Percentiles rank a stretch among this genome's conserved stretches.
Evolutionary conservation across 2,888 invertebrate species (phyloP).

Genomic region (Crepidodera aurea): DNA sequence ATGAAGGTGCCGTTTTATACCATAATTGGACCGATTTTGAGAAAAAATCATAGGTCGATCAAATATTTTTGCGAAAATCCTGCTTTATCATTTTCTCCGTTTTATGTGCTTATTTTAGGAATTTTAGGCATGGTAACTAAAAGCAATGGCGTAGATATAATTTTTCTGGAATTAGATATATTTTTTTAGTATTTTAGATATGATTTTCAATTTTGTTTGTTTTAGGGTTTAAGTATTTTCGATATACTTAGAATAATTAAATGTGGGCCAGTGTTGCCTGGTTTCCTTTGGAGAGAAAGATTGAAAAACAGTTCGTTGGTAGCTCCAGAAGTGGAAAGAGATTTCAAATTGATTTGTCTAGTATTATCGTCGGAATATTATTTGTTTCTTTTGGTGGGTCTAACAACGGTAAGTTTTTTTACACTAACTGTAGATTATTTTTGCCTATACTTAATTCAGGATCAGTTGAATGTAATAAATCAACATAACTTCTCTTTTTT

Average conservation of each 20-base stretch:
- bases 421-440: too few relatives aligned
- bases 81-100: slow-evolving; percentile 48
- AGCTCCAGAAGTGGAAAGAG: slow-evolving; percentile 54
- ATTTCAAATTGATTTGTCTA: slow-evolving; percentile 56
- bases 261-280: slow-evolving; percentile 54
- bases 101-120: slow-evolving; percentile 55
- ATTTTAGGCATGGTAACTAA: slow-evolving; percentile 54
- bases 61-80: slow-evolving; percentile 50
- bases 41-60: slow-evolving; percentile 46
- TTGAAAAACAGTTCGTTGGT: slow-evolving; percentile 50
- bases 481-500: too few relatives aligned
- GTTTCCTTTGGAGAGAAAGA: slow-evolving; percentile 50
- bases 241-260: slow-evolving; percentile 55
- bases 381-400: slow-evolving; percentile 53
- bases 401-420: slow-evolving; percentile 51
- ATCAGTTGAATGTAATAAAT: too few relatives aligned
- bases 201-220: too few relatives aligned
- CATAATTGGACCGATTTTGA: slow-evolving; percentile 49
- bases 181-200: too few relatives aligned
- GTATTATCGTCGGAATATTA: slow-evolving; percentile 58
- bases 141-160: too few relatives aligned
- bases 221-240: slow-evolving; percentile 54
- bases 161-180: too few relatives aligned
- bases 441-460: too few relatives aligned
- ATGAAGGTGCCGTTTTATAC: slow-evolving; percentile 55